Base-by-base conservation (phyloP, 2,797 vertebrate genomes). In the Lycodopsis pacificus region DNA sequence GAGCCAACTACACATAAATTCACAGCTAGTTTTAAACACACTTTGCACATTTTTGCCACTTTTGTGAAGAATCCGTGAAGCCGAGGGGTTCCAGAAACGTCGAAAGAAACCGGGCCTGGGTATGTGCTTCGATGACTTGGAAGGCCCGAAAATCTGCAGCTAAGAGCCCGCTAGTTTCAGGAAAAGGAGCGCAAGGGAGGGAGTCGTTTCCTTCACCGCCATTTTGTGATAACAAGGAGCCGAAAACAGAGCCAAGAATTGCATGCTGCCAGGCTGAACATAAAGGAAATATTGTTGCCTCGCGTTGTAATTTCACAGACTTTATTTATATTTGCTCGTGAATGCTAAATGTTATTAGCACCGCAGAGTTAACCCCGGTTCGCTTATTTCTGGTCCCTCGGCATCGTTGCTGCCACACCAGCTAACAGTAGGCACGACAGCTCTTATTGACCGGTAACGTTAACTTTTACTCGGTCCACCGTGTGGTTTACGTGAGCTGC, bases 191-290 rank as follows among this genome's bases (percentile, higher is more conserved):
- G 81, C 72, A 88, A 91, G 93, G 93, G 94, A 94, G 95, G 95
- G 94, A 95, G 94, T 93, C 93, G 85, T 95, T 96, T 96, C 95
- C 92, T 95, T 94, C 95, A 94, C 94, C 96, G 96, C 96, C 96
- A 96, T 96, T 96, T 96, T 96, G 95, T 96, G 93, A 94, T 91
- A 93, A 94, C 93, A 94, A 95, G 91, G 90, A 94, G 86, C 84
- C 61, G 89, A 93, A 91, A 91, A 90, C 87, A 86, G 74, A 91
- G 83, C 80, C 78, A 86, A 83, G 80, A 86, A 74, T 71, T 22
- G 42, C 85, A 76, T 57, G 82, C 71, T 77, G 78, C 57, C 64
- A 15, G 44, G 5, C 12, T 20, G 38, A 65, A 58, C 46, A 58
- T n/a, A 30, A 48, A 53, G 56, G 20, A 40, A n/a, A 17, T 3